Evolutionary conservation across 2,888 invertebrate species (phyloP), one percentile per base, ranked within the genome.

Genomic region (Acanthosepion pharaonis): DNA sequence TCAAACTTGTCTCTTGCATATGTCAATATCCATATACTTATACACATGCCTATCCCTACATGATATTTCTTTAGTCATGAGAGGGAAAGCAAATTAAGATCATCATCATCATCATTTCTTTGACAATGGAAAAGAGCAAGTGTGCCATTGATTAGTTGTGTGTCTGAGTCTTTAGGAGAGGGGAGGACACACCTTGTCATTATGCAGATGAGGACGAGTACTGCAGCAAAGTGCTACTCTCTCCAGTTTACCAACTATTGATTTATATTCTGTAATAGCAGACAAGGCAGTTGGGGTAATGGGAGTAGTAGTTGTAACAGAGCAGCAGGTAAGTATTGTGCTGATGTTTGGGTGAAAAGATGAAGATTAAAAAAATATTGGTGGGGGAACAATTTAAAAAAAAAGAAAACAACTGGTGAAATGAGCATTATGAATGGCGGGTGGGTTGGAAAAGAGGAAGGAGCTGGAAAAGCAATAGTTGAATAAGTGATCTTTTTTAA

Each of bases 321-420:
- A n/a, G n/a, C n/a, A 11, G 78, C 78, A 78, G 78, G 78, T 78
- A 78, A n/a, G 78, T n/a, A 5, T 78, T 78, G 33, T 33, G 78
- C n/a, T 78, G 78, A n/a, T 78, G 78, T 78, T 78, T 78, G 78
- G 78, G n/a, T 78, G 78, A 15, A n/a, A 78, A 78, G 78, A 55
- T 55, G 55, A 11, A 55, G 55, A 55, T 55, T 18, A 59, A 59
- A 78, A 78, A 78, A n/a, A n/a, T 11, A 78, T n/a, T 15, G 28
- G n/a, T 9, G n/a, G 11, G 78, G 28, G n/a, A 6, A 78, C 6
- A 78, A n/a, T 78, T 78, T 78, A n/a, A 78, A 78, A 78, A 78
- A 8, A 78, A 78, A 78, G 15, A 18, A 78, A 78, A 78, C 9
- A 78, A n/a, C 28, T 78, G 20, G 55, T 5, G 23, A 59, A 59